phyloP scores from a whole-genome alignment of 2,888 invertebrate genomes.

The Philereme transversata region DNA sequence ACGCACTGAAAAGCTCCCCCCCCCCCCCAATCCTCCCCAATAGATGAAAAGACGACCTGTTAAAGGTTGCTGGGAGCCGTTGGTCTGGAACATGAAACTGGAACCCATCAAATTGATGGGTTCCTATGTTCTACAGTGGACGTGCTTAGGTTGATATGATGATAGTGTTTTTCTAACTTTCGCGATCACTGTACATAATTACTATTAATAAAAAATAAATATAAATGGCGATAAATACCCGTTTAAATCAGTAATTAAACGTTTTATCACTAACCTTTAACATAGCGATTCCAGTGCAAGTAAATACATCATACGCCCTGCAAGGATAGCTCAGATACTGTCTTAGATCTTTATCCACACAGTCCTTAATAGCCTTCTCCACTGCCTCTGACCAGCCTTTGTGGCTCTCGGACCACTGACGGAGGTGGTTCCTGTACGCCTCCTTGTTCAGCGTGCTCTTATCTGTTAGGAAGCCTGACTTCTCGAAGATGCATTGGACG shows the following conservation, averaged over 20 bases:
- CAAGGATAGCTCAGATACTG: slow-evolving; percentile 70
- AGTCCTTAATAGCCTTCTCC: slow-evolving; percentile 67
- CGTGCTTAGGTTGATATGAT: no score
- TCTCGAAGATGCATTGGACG: slow-evolving; percentile 72
- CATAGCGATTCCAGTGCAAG: slow-evolving; percentile 76
- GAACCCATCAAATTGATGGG: no score
- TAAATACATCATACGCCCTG: slow-evolving; percentile 73
- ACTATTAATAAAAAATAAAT: no score
- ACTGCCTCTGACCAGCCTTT: slow-evolving; percentile 64
- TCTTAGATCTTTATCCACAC: slow-evolving; percentile 67
- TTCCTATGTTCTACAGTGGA: no score
- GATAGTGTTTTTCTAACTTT: no score
- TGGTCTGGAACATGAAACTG: no score
- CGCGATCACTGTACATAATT: no score
- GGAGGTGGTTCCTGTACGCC: slow-evolving; percentile 61
- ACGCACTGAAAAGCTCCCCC: no score
- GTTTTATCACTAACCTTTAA: slow-evolving; percentile 58
- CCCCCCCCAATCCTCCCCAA: no score
- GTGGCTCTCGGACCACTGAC: slow-evolving; percentile 60
- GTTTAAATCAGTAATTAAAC: not conserved
- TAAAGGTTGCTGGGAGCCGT: no score
- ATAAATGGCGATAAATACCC: no score
- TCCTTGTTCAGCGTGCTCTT: slow-evolving; percentile 66
- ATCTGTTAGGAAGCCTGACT: slow-evolving; percentile 69
- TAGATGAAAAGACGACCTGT: no score